Evolutionary conservation across 1,140 invertebrate genomes (phyloP), one percentile per base, ranked within the genome.

Genomic region (Theocolax elegans): DNA sequence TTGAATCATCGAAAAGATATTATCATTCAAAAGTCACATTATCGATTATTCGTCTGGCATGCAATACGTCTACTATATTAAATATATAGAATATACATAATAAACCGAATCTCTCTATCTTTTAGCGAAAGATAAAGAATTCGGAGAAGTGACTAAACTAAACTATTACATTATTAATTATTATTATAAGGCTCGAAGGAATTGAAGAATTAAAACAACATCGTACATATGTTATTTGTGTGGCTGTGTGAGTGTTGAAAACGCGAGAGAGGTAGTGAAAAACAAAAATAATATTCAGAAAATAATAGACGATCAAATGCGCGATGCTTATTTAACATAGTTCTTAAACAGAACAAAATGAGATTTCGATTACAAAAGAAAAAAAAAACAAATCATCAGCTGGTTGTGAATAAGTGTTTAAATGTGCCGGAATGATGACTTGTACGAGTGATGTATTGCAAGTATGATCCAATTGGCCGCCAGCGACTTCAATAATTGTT

Each of bases 321-420:
- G 19, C 23, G 51, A 54, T 29, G 51, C 15, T n/a, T 29, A 7
- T 8, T 51, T 51, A 7, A 54, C 15, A 54, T 54, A 54, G 27
- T 54, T 10, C 13, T 27, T 29, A 46, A 54, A 17, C n/a, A 31
- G 46, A 60, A 46, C 6, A 59, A 51, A 51, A 23, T 51, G 12
- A 59, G 35, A 59, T 59, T 38, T 64, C 67, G 67, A 75, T 75
- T 76, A 79, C 70, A n/a, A n/a, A n/a, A n/a, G n/a, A n/a, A n/a
- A n/a, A n/a, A n/a, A n/a, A n/a, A n/a, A n/a, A n/a, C n/a, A 80
- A 78, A 79, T 80, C 76, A 80, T 80, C 76, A 78, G 75, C 73
- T 80, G 79, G 79, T 80, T 80, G 79, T 80, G 79, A 80, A 59
- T 80, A 79, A 78, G 77, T 76, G 73, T 78, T 79, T 64, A 74